Conservation (phyloP, 2,888 invertebrate species). For the Drosophila melanosoma region DNA sequence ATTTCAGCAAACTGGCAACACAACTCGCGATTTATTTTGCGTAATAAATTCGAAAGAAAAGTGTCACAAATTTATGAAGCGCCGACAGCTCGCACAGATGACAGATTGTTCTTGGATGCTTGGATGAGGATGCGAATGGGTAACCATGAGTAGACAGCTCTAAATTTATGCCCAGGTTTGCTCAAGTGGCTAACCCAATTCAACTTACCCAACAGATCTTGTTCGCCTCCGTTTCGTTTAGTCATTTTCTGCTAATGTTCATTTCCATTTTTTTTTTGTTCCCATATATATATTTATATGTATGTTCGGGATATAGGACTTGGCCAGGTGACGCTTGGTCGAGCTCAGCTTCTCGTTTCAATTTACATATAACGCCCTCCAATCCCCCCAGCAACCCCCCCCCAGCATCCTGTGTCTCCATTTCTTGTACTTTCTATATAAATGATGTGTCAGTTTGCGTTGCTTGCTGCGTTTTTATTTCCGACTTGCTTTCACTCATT, state of each 20-base stretch:
- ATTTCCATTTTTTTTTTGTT: constrained; percentile 36
- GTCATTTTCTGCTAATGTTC: constrained; percentile 67
- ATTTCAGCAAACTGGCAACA: constrained; percentile 40
- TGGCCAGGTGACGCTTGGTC: constrained; percentile 52
- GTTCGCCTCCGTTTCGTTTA: constrained; percentile 38
- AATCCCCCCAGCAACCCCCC: not conserved
- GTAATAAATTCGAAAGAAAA: constrained; percentile 75
- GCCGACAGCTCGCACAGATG: constrained; percentile 66
- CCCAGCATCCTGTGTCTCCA: not conserved
- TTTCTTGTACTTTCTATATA: constrained; percentile 50
- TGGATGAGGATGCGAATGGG: constrained; percentile 6
- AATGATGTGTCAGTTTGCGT: constrained; percentile 82
- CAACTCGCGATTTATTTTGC: constrained; percentile 70
- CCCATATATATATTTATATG: not conserved
- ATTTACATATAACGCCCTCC: constrained; percentile 72
- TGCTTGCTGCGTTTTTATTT: constrained; percentile 76
- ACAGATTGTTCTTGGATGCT: constrained; percentile 66
- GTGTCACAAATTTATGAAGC: constrained; percentile 81
- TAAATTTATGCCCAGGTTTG: constrained; percentile 9
- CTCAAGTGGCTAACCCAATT: constrained; percentile 46
- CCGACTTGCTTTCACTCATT: constrained; percentile 73
- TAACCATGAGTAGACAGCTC: constrained; percentile 14
- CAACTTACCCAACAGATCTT: constrained; percentile 40
- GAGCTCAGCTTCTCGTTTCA: constrained; percentile 67
- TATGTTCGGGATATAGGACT: constrained; percentile 50